phyloP scores from a whole-genome alignment of 2,888 invertebrate species.

The Lepetodrilus schrolli region DNA sequence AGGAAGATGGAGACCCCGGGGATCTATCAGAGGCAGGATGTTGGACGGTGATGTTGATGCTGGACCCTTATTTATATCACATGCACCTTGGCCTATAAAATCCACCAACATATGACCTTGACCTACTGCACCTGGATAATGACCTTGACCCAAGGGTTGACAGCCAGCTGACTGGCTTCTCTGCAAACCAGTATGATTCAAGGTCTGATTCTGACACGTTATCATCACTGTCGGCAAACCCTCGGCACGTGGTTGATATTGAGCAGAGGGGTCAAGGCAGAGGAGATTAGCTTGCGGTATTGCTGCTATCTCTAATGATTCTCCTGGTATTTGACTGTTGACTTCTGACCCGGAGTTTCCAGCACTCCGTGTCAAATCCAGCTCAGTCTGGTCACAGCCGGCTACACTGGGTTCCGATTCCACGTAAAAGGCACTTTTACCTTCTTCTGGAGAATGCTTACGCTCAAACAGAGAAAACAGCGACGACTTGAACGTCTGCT shows the following conservation, averaged over 20 bases:
- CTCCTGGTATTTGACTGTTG: background rate
- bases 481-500: slow-evolving; percentile 53
- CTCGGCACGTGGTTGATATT: background rate
- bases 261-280: slow-evolving; percentile 48
- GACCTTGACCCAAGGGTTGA: slow-evolving; percentile 9
- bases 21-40: background rate
- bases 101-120: background rate
- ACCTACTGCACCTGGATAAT: background rate
- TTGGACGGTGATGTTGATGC: background rate
- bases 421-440: slow-evolving; percentile 62
- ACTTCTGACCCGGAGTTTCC: background rate
- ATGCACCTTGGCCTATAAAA: background rate
- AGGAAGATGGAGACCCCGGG: background rate
- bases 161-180: too few relatives aligned
- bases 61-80: background rate
- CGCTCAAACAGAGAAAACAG: slow-evolving; percentile 64
- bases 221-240: background rate
- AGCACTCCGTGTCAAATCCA: background rate
- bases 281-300: slow-evolving; percentile 48
- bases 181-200: background rate
- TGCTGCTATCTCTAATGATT: slow-evolving; percentile 22
- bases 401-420: slow-evolving; percentile 44
- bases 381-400: slow-evolving; percentile 5
- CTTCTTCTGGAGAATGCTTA: slow-evolving; percentile 57
- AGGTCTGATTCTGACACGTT: background rate